These are phyloP conservation scores for Pongo pygmaeus DNA, from an alignment of 2,113 vertebrate species.

Conservation along the genomic window DNA sequence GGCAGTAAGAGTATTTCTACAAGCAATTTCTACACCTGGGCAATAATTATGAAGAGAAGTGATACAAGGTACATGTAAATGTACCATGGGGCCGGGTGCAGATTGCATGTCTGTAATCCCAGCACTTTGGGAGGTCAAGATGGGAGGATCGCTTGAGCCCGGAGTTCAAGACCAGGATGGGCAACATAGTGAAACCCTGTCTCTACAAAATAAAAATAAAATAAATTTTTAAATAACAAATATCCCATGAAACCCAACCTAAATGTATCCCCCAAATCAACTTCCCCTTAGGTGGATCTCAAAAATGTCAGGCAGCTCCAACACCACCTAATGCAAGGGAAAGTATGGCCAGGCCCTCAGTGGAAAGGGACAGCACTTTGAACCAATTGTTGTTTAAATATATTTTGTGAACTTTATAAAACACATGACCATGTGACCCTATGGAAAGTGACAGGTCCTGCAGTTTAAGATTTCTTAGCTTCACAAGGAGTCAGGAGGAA, in stretches of 20 bases:
- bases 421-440: neutral
- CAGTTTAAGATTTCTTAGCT: constrained; percentile 37
- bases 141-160: no score
- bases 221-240: no score
- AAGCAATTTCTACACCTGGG: neutral
- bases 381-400: constrained; percentile 22
- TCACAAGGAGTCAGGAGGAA: neutral
- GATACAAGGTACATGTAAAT: neutral
- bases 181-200: no score
- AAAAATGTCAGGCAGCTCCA: constrained; percentile 24
- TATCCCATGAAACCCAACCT: constrained; percentile 16
- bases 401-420: constrained; percentile 32
- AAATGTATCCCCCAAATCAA: constrained; percentile 15
- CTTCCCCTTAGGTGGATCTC: constrained; percentile 7
- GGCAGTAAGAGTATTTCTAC: constrained; percentile 7
- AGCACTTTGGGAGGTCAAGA: no score
- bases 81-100: neutral
- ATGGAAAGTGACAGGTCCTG: neutral
- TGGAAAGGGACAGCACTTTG: constrained; percentile 38
- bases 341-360: neutral
- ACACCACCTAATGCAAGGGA: constrained; percentile 10
- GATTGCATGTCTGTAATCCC: no score
- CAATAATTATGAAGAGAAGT: constrained; percentile 38
- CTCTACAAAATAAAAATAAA: no score
- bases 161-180: no score